These are phyloP conservation scores for Ennomos fuscantarius DNA, from an alignment of 2,888 invertebrate genomes.

Conservation along the genomic window DNA sequence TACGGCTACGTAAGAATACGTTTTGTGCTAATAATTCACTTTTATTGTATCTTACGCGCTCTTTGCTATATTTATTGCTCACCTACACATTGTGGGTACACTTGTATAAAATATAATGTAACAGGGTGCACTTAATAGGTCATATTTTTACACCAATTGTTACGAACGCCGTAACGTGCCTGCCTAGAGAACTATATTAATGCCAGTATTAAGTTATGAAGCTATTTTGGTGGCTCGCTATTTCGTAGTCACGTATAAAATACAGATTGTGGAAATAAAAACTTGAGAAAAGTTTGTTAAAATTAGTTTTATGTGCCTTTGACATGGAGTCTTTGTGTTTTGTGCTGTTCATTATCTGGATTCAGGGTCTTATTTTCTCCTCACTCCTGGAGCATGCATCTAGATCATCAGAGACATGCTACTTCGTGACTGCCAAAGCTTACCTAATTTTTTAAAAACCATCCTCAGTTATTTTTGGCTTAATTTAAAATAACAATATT, in stretches of 20 bases:
- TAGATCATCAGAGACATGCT: too few relatives aligned
- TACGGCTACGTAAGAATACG: slow-evolving; percentile 72
- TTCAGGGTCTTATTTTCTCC: too few relatives aligned
- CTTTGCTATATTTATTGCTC: slow-evolving; percentile 80
- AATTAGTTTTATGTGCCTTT: neutral
- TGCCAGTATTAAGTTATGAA: slow-evolving; percentile 43
- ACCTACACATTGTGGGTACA: slow-evolving; percentile 73
- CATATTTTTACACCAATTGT: slow-evolving; percentile 62
- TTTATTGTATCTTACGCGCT: slow-evolving; percentile 83
- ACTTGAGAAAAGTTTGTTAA: neutral
- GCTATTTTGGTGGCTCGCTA: slow-evolving; percentile 38
- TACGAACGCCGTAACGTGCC: slow-evolving; percentile 45
- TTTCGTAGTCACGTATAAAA: slow-evolving; percentile 32
- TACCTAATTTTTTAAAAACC: too few relatives aligned
- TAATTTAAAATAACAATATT: too few relatives aligned
- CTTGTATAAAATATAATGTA: slow-evolving; percentile 76
- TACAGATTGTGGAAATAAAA: slow-evolving; percentile 14
- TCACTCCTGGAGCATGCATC: too few relatives aligned
- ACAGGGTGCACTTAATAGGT: slow-evolving; percentile 70
- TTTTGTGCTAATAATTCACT: slow-evolving; percentile 81
- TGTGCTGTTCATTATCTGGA: too few relatives aligned
- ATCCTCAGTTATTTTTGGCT: too few relatives aligned
- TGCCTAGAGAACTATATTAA: slow-evolving; percentile 42
- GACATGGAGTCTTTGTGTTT: neutral
- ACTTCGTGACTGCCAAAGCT: too few relatives aligned